Base-by-base conservation (phyloP, 1,140 invertebrate genomes). In the Pectinophora gossypiella region DNA sequence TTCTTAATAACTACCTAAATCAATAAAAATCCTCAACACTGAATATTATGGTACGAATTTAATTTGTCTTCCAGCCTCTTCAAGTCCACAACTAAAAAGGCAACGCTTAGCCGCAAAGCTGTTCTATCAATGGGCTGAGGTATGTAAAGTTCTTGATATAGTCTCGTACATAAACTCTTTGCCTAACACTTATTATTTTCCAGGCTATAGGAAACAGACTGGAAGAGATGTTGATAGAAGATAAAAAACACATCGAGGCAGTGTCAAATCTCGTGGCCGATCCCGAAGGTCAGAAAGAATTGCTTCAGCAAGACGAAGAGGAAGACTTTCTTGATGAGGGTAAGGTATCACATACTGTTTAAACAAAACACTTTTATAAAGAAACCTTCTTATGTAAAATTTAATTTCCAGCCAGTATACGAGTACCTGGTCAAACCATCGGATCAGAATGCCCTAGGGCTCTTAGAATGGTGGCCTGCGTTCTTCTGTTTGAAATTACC, bases 241-340 rank as follows among this genome's bases (percentile, higher is more conserved):
- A 96, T 68, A 94, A 93, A 61, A 90, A 92, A 54, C 90, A 93
- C 54, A 89, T 92, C 35, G 91, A 92, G 21, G 90, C 93, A 46
- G 88, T 96, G 0, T 90, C 92, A 22, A 88, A 90, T 3, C 90
- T 95, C 60, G 90, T 97, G 0, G 89, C 90, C 0, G 97, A 98
- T 81, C 96, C 97, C 36, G 90, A 90, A 23, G 95, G 94, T 59
- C 94, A 96, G 71, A 92, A 93, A 49, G 95, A 98, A 61, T 88
- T 99, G 0, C 78, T 97, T 49, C 89, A 95, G 38, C 94, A 96
- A 84, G 97, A 99, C 70, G 97, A 99, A 74, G 96, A 99, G 72
- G 98, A 99, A 89, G 97, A 99, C 84, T 99, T 99, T 76, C 88
- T 99, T 4, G 98, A 99, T 89, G 98, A 99, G 92, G 94, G 95